Conservation (phyloP, 2,797 vertebrate species). For the Fistularia tabacaria region DNA sequence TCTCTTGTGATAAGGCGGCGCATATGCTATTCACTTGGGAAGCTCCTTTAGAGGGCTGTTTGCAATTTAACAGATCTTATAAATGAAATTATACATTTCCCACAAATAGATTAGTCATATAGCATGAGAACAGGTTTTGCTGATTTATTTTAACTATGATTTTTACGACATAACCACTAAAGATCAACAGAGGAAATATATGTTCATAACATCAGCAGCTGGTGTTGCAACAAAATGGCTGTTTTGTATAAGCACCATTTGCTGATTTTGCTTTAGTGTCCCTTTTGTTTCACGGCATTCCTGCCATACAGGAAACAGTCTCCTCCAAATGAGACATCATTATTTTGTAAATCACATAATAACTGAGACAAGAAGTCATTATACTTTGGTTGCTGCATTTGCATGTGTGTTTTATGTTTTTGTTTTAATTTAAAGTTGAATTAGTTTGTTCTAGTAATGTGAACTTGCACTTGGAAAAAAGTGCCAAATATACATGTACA, state of each 20-base stretch:
- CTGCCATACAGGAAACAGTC: no score
- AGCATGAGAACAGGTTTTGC: conserved; percentile 10
- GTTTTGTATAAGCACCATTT: background rate
- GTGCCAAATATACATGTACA: no score
- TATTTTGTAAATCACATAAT: no score
- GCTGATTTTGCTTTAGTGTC: background rate
- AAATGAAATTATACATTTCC: background rate
- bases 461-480: no score
- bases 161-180: conserved; percentile 1
- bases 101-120: background rate
- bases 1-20: conserved; percentile 52
- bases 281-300: background rate
- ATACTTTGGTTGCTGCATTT: no score
- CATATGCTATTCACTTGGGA: conserved; percentile 30
- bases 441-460: no score
- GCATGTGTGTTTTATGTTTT: no score
- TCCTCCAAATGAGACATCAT: background rate
- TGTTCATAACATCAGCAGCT: conserved; percentile 14
- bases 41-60: conserved; percentile 24
- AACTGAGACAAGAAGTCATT: no score
- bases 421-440: no score
- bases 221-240: conserved; percentile 17
- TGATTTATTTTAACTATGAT: conserved; percentile 2
- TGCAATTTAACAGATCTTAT: conserved; percentile 8
- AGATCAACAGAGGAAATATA: conserved; percentile 21